A percentile compares a stretch with the other conserved stretches of the same genome.
Conservation (phyloP, 2,888 invertebrate species). For the Leptopilina syphax region DNA sequence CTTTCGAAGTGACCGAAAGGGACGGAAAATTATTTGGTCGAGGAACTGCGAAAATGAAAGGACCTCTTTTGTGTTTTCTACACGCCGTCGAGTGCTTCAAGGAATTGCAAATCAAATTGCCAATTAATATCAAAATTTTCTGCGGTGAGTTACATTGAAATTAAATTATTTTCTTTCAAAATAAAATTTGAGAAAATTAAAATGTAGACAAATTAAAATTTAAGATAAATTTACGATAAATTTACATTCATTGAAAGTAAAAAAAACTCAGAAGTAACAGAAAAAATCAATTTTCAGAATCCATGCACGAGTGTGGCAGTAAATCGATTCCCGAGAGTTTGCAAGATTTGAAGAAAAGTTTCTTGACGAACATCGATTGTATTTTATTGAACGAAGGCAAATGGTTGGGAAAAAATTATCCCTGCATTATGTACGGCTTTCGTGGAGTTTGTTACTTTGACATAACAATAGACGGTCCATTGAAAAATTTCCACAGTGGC, state of each 20-base stretch:
- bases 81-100: conserved; percentile 75
- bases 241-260: too few species aligned
- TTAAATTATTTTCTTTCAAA: not conserved
- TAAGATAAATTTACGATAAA: too few species aligned
- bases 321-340: conserved; percentile 65
- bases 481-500: conserved; percentile 58
- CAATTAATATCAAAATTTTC: conserved; percentile 77
- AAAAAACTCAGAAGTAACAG: not conserved
- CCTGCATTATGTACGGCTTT: conserved; percentile 76
- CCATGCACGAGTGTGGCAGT: conserved; percentile 74
- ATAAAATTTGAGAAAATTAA: not conserved
- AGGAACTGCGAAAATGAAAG: conserved; percentile 76
- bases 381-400: conserved; percentile 75
- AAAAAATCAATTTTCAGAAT: conserved; percentile 65
- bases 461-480: conserved; percentile 55
- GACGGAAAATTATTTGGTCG: conserved; percentile 74
- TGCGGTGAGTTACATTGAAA: conserved; percentile 54
- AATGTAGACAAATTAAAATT: not conserved
- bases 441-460: conserved; percentile 71
- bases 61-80: conserved; percentile 75
- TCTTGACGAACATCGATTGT: conserved; percentile 73
- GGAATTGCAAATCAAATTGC: conserved; percentile 69
- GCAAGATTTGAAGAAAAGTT: conserved; percentile 71
- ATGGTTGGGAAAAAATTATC: conserved; percentile 76
- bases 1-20: conserved; percentile 72